Evolutionary conservation across 1,140 invertebrate species (phyloP).

Genomic region (Apocrypta bakeri): DNA sequence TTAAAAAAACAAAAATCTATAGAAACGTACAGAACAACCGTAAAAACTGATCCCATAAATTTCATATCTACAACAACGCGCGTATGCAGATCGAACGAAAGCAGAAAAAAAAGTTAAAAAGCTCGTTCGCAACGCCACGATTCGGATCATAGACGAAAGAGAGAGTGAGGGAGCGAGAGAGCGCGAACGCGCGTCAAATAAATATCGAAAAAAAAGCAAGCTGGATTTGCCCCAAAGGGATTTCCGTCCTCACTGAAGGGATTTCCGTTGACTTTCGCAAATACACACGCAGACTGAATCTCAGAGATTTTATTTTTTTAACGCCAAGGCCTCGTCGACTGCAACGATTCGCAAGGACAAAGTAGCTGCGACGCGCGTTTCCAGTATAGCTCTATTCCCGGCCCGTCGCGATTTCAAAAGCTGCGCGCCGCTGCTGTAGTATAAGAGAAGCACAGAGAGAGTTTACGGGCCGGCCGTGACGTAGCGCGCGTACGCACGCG

Average conservation of each 20-base stretch:
- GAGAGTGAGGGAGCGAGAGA: background rate
- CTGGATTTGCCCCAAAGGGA: conserved; percentile 32
- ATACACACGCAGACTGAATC: background rate
- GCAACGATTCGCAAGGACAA: too few species aligned
- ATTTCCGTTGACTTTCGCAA: conserved; percentile 5
- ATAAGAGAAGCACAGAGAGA: background rate
- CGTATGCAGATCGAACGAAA: background rate
- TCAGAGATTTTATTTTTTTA: background rate
- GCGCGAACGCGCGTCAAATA: background rate
- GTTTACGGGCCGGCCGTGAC: conserved; percentile 33
- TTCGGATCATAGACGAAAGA: background rate
- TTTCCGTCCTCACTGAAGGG: conserved; percentile 4
- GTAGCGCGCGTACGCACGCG: conserved; percentile 7
- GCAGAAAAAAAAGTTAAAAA: background rate
- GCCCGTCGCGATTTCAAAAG: background rate
- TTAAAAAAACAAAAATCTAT: background rate
- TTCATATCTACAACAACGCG: background rate
- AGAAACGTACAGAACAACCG: too few species aligned
- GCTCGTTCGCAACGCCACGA: background rate
- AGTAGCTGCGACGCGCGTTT: background rate
- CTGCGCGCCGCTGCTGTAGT: too few species aligned
- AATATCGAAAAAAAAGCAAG: conserved; percentile 38
- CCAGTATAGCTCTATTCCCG: background rate
- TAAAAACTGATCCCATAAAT: background rate
- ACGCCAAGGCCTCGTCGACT: background rate